phyloP scores from a whole-genome alignment of 1,140 invertebrate genomes.

The Zaprionus gabonicus region DNA sequence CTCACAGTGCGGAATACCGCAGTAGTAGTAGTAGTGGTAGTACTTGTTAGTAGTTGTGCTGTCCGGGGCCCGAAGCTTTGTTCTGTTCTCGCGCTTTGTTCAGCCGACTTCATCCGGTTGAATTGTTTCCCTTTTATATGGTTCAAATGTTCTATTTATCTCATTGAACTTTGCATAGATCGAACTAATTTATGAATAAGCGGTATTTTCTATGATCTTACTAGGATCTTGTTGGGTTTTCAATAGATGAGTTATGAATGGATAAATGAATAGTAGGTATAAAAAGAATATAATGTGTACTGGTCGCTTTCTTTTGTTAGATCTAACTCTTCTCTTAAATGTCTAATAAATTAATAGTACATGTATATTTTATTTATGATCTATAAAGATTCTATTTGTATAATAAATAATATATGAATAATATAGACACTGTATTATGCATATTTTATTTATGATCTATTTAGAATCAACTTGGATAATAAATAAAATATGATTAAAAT shows the following conservation, averaged over 20 bases:
- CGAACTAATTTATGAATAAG: background rate
- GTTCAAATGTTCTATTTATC: background rate
- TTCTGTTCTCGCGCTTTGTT: constrained; percentile 44
- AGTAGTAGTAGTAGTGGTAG: background rate
- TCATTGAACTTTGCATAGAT: background rate
- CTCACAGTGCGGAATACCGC: background rate
- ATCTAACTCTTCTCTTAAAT: too few species aligned
- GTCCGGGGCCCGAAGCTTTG: constrained; percentile 24
- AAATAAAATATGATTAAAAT: too few species aligned
- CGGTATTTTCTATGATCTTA: background rate
- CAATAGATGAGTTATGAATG: background rate
- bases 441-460: too few species aligned
- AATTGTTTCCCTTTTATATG: constrained; percentile 26
- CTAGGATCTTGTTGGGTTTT: background rate
- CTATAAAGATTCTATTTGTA: too few species aligned
- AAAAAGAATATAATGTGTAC: too few species aligned
- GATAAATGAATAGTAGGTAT: background rate
- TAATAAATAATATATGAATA: too few species aligned
- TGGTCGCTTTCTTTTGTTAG: too few species aligned
- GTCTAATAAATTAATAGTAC: too few species aligned
- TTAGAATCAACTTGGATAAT: too few species aligned
- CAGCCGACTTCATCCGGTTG: constrained; percentile 66
- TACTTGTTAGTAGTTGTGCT: background rate
- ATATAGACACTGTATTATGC: too few species aligned
- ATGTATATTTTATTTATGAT: too few species aligned